Evolutionary conservation across 2,797 vertebrate genomes (phyloP).

Genomic region (Gymnoscopelus braueri): DNA sequence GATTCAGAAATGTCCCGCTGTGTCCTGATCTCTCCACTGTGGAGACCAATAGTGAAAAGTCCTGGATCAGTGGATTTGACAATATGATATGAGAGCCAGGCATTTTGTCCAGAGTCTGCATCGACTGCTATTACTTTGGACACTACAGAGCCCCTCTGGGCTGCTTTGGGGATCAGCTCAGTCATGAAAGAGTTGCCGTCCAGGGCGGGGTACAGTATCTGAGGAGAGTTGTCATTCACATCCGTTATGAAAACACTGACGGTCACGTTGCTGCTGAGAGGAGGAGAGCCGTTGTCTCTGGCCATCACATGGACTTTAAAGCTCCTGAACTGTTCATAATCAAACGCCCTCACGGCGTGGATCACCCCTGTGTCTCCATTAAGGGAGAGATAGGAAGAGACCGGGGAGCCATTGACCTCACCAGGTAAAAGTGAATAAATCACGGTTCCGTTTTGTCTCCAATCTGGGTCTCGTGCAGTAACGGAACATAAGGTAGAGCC

Average conservation of each 20-base stretch:
- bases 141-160: constrained; percentile 62
- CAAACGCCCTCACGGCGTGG: constrained; percentile 69
- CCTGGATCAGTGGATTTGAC: too few relatives aligned
- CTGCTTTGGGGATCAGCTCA: constrained; percentile 17
- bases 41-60: constrained; percentile 70
- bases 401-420: constrained; percentile 37
- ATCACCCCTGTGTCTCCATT: constrained; percentile 72
- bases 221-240: constrained; percentile 66
- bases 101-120: constrained; percentile 65
- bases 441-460: constrained; percentile 66
- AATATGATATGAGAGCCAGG: too few relatives aligned
- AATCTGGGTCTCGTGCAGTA: constrained; percentile 69
- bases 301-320: constrained; percentile 47
- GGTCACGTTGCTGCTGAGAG: too few relatives aligned
- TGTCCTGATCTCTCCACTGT: constrained; percentile 65
- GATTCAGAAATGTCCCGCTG: constrained; percentile 62
- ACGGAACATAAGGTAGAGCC: constrained; percentile 70
- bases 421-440: constrained; percentile 66
- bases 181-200: too few relatives aligned
- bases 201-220: too few relatives aligned
- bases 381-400: constrained; percentile 73
- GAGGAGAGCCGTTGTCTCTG: constrained; percentile 39
- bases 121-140: constrained; percentile 56
- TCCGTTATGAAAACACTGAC: constrained; percentile 45
- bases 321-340: constrained; percentile 67